Evolutionary conservation across 2,797 vertebrate genomes (phyloP), one percentile per base, ranked within the genome.

Genomic region (Scolopax bukidnonensis): DNA sequence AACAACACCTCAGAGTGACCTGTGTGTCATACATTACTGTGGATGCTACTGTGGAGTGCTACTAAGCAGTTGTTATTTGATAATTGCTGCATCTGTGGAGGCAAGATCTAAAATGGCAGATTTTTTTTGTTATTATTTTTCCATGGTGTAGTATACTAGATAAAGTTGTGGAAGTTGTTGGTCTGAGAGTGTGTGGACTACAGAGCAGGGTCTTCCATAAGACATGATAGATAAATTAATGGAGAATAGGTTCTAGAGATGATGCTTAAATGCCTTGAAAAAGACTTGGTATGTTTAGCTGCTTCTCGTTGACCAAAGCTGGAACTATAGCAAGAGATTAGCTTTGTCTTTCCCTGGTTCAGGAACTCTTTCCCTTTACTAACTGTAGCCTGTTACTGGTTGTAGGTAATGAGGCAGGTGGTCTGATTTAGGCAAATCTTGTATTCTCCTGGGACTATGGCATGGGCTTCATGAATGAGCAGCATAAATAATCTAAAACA

Each of bases 151-250:
- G 3, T 17, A 14, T 28, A 16, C 36, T 76, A 43, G 19, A 7
- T 79, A 48, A 48, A 69, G 5, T 11, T 64, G 5, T 27, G 19
- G 15, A 93, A 82, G 6, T 40, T 10, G 41, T 38, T 79, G 2
- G 6, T 3, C 20, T 1, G 1, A 82, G 24, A 11, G 9, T 56
- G 1, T 47, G 16, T 38, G 18, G n/a, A 21, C 10, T 84, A 4
- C 24, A 82, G 12, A 50, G 21, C 21, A 38, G 8, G 5, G 7
- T 36, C 25, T 19, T 61, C 5, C 9, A 3, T 50, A 32, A 40
- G 67, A 53, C 2, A 38, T 3, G 3, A 12, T 20, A 61, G 15
- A 40, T 53, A 30, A 41, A 65, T 64, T 73, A 2, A 32, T 36
- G 16, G 9, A 7, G 17, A 77, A 33, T 41, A 38, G 20, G 23